Conservation (phyloP, 1,140 invertebrate genomes). For the Trichomalopsis sarcophagae region DNA sequence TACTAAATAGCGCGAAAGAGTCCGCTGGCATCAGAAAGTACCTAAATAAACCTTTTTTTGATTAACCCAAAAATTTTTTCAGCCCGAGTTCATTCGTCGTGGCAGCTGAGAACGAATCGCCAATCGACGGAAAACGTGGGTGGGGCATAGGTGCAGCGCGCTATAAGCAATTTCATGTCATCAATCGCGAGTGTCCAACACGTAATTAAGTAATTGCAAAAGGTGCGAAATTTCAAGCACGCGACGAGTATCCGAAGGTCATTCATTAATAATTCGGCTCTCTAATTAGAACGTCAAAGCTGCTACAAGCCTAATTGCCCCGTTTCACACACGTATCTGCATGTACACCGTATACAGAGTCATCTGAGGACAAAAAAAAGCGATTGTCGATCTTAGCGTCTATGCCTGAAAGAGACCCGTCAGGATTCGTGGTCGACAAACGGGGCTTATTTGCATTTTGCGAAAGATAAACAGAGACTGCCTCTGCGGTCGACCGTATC, state of each 20-base stretch:
- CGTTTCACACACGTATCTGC: too few species aligned
- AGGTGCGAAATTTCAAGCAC: background rate
- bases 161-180: background rate
- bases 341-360: background rate
- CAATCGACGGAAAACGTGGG: background rate
- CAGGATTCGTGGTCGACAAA: background rate
- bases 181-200: background rate
- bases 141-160: background rate
- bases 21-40: background rate
- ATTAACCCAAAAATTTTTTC: conserved; percentile 16
- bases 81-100: background rate
- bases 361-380: background rate
- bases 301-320: too few species aligned
- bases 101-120: background rate
- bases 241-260: too few species aligned
- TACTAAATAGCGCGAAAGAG: background rate
- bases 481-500: background rate
- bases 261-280: too few species aligned
- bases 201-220: background rate
- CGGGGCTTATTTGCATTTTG: conserved; percentile 11
- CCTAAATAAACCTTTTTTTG: background rate
- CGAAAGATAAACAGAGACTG: conserved; percentile 19
- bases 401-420: background rate
- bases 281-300: too few species aligned
- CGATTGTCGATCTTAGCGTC: background rate